Evolutionary conservation across 1,140 invertebrate genomes (phyloP).

Genomic region (Drosophila takahashii): DNA sequence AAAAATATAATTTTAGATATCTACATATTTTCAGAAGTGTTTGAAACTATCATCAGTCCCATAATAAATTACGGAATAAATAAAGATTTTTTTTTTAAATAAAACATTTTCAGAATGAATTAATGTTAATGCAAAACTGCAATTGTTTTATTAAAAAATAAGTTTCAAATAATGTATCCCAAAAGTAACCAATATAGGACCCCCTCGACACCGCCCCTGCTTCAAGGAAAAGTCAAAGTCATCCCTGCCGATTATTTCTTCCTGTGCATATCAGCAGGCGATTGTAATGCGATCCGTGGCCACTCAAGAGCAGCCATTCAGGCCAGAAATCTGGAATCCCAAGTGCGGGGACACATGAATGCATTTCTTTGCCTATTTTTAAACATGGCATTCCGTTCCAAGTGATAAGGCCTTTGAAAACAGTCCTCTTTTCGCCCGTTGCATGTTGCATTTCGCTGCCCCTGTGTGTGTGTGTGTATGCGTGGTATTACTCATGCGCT

Average conservation of each 20-base stretch:
- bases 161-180: background rate
- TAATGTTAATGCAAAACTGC: no score
- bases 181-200: background rate
- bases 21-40: no score
- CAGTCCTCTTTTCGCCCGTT: conserved; percentile 15
- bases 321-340: conserved; percentile 17
- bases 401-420: conserved; percentile 62
- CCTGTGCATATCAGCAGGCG: conserved; percentile 13
- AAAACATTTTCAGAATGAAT: no score
- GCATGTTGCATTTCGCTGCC: conserved; percentile 33
- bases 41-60: no score
- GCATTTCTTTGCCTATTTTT: conserved; percentile 48
- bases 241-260: conserved; percentile 19
- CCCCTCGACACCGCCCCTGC: conserved; percentile 2
- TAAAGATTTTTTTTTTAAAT: no score
- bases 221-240: conserved; percentile 29
- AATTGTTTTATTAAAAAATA: background rate
- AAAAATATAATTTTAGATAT: no score
- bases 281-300: conserved; percentile 26
- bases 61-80: no score
- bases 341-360: conserved; percentile 45
- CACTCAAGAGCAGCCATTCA: conserved; percentile 39
- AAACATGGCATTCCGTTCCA: conserved; percentile 30
- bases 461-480: conserved; percentile 12
- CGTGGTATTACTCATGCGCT: conserved; percentile 45